phyloP scores from a whole-genome alignment of 2,797 vertebrate species.

The Valencia hispanica region DNA sequence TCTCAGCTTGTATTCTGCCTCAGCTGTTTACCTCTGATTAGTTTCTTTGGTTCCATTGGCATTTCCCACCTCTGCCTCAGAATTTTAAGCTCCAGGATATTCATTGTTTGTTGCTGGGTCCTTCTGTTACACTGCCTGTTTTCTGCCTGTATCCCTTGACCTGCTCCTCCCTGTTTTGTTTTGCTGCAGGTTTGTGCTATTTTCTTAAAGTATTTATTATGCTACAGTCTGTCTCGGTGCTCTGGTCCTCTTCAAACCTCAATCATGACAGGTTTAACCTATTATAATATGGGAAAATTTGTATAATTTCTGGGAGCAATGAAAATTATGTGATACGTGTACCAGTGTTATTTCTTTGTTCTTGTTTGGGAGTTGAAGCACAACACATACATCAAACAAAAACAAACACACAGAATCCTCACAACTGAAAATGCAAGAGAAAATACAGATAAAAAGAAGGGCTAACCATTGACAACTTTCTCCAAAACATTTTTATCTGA shows the following conservation, averaged over 20 bases:
- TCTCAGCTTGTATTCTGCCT: not conserved
- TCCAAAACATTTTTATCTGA: conserved; percentile 6
- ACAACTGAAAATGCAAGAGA: conserved; percentile 17
- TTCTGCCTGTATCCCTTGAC: not conserved
- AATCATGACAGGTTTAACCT: not conserved
- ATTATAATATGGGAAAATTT: not conserved
- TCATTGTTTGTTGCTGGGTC: not conserved
- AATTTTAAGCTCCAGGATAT: not conserved
- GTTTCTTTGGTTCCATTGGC: not conserved
- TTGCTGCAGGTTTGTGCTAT: not conserved
- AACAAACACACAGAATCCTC: conserved; percentile 5
- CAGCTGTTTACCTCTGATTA: not conserved
- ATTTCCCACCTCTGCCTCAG: not conserved
- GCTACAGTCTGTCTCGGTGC: not conserved
- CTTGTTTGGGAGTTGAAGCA: conserved; percentile 25
- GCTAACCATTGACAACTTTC: not conserved
- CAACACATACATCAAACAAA: conserved; percentile 16
- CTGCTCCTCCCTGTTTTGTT: not conserved
- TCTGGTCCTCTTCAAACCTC: not conserved
- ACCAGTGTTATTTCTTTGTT: conserved; percentile 9
- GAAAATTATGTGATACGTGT: not conserved
- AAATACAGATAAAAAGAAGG: conserved; percentile 13
- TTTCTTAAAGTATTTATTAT: not conserved
- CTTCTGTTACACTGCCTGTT: not conserved
- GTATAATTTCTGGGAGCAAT: not conserved